Percentiles rank a stretch among this genome's conserved stretches.
These are phyloP conservation scores for Dasyprocta punctata DNA, from an alignment of 2,113 vertebrate species.

Conservation along the genomic window DNA sequence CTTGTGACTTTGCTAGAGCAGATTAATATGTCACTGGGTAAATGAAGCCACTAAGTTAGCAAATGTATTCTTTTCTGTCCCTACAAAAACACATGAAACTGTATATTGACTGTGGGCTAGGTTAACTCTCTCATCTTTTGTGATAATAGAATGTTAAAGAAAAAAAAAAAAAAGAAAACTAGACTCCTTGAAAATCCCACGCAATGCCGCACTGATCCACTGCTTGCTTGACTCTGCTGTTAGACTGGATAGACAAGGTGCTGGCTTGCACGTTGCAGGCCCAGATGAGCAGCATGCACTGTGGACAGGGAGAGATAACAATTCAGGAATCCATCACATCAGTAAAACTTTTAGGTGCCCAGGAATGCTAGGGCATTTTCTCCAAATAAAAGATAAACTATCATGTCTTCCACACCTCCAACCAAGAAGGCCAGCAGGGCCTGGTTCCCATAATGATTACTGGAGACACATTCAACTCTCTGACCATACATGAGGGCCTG, in stretches of 20 bases:
- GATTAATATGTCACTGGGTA: neutral
- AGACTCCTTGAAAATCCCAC: neutral
- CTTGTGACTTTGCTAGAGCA: neutral
- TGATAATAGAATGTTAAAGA: neutral
- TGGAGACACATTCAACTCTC: neutral
- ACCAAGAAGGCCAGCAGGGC: neutral
- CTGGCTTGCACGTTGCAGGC: neutral
- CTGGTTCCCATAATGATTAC: neutral
- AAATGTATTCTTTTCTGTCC: slow-evolving; percentile 9
- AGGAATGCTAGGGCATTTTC: neutral
- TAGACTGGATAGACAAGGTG: neutral
- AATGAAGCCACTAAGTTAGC: neutral
- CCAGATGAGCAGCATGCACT: neutral
- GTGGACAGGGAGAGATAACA: neutral
- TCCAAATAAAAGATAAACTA: neutral
- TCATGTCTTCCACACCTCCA: neutral
- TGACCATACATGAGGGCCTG: neutral
- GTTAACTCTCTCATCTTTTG: neutral
- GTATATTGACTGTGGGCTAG: neutral
- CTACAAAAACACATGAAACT: neutral
- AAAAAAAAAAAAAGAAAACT: neutral
- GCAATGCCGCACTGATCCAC: neutral
- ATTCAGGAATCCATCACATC: neutral
- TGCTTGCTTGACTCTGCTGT: neutral
- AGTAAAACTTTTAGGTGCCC: neutral